phyloP scores from a whole-genome alignment of 2,797 vertebrate species.

The Lagorchestes hirsutus region DNA sequence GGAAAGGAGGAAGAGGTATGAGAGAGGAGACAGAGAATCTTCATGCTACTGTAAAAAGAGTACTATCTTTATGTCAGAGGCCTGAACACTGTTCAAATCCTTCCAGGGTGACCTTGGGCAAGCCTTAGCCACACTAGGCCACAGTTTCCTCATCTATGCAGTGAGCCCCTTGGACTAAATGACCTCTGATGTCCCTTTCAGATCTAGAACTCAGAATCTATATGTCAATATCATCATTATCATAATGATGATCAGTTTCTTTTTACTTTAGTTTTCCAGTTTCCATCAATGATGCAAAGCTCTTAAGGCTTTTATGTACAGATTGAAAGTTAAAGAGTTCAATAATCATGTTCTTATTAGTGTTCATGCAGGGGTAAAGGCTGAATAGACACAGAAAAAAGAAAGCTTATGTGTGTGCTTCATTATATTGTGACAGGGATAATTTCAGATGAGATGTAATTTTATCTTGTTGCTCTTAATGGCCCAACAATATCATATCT shows the following conservation, averaged over 20 bases:
- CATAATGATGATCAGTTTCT: not conserved
- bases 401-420: conserved; percentile 3
- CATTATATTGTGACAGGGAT: conserved; percentile 55
- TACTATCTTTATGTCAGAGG: not conserved
- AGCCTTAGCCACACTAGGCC: not conserved
- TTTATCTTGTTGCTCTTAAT: conserved; percentile 57
- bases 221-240: not conserved
- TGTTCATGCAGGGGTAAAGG: conserved; percentile 52
- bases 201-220: not conserved
- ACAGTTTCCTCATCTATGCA: not conserved
- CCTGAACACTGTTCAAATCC: not conserved
- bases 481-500: conserved; percentile 28
- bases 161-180: not conserved
- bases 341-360: not conserved
- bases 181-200: not conserved
- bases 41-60: not conserved
- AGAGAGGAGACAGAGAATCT: not conserved
- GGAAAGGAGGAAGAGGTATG: not conserved
- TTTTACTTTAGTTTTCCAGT: conserved; percentile 57
- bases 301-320: conserved; percentile 37
- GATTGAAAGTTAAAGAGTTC: conserved; percentile 57
- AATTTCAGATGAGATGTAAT: conserved; percentile 65
- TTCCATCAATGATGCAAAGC: conserved; percentile 10
- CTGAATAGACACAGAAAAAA: conserved; percentile 38
- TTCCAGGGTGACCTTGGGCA: not conserved